A percentile compares a stretch with the other conserved stretches of the same genome.
Evolutionary conservation across 2,113 vertebrate genomes (phyloP).

Genomic region (Chionis minor): DNA sequence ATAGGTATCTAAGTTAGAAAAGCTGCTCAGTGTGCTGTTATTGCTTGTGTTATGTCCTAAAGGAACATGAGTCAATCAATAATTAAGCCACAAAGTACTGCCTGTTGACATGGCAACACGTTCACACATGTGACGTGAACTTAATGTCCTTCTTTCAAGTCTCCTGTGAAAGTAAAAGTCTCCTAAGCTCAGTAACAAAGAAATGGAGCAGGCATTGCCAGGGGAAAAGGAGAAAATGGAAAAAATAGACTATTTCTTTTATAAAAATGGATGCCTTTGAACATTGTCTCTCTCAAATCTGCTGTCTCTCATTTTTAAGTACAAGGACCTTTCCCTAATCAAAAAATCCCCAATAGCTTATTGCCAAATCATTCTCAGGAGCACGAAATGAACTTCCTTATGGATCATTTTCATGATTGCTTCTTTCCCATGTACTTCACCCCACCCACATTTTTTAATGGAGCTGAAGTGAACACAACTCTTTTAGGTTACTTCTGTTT

Average conservation of each 20-base stretch:
- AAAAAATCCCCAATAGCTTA: constrained; percentile 1
- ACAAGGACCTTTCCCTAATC: neutral
- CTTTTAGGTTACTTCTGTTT: constrained; percentile 11
- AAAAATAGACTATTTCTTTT: neutral
- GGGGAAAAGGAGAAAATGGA: neutral
- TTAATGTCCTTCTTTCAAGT: constrained; percentile 64
- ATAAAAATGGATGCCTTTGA: neutral
- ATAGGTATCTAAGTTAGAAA: constrained; percentile 45
- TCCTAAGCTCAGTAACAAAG: constrained; percentile 30
- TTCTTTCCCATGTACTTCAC: constrained; percentile 56
- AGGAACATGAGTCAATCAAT: constrained; percentile 75
- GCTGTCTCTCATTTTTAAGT: neutral
- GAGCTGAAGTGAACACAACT: constrained; percentile 13
- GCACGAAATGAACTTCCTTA: constrained; percentile 24
- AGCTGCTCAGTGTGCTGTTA: constrained; percentile 57
- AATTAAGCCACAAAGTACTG: constrained; percentile 72
- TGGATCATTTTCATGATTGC: constrained; percentile 30
- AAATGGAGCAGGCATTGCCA: neutral
- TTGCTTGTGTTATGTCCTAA: constrained; percentile 69
- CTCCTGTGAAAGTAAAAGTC: constrained; percentile 55
- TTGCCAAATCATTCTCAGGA: constrained; percentile 27
- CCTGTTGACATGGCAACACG: constrained; percentile 68
- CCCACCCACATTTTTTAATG: constrained; percentile 61
- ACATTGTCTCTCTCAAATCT: neutral
- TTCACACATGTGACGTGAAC: constrained; percentile 63